Evolutionary conservation across 2,797 vertebrate species (phyloP).

Genomic region (Cyprinodon diabolis): DNA sequence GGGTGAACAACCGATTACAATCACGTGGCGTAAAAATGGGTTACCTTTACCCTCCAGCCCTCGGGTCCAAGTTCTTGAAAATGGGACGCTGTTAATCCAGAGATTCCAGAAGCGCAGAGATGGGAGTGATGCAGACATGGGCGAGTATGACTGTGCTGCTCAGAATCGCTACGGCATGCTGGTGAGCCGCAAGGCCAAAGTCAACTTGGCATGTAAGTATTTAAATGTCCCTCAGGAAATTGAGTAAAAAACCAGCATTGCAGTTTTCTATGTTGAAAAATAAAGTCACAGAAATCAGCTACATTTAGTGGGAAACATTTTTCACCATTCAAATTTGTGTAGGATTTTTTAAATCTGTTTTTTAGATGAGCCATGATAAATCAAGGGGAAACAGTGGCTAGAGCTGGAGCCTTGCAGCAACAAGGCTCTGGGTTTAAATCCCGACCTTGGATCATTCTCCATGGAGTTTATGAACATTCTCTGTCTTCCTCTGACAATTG

Average conservation of each 20-base stretch:
- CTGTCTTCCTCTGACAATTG: not conserved
- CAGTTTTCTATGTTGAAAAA: not conserved
- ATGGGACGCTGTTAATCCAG: slow-evolving; percentile 76
- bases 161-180: slow-evolving; percentile 78
- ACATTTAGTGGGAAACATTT: not conserved
- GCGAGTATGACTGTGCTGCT: slow-evolving; percentile 78
- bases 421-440: not conserved
- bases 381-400: not conserved
- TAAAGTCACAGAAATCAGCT: not conserved
- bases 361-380: not conserved
- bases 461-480: not conserved
- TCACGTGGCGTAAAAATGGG: slow-evolving; percentile 79
- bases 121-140: slow-evolving; percentile 57
- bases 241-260: not conserved
- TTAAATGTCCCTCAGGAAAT: no score
- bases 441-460: not conserved
- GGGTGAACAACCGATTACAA: slow-evolving; percentile 71
- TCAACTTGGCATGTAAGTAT: slow-evolving; percentile 78
- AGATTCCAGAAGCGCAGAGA: slow-evolving; percentile 73
- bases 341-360: not conserved
- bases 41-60: slow-evolving; percentile 43
- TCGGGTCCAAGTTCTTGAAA: slow-evolving; percentile 65
- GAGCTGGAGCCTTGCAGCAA: not conserved
- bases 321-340: not conserved
- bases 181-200: slow-evolving; percentile 79